phyloP scores from a whole-genome alignment of 2,888 invertebrate genomes.

The Drosophila leonis region DNA sequence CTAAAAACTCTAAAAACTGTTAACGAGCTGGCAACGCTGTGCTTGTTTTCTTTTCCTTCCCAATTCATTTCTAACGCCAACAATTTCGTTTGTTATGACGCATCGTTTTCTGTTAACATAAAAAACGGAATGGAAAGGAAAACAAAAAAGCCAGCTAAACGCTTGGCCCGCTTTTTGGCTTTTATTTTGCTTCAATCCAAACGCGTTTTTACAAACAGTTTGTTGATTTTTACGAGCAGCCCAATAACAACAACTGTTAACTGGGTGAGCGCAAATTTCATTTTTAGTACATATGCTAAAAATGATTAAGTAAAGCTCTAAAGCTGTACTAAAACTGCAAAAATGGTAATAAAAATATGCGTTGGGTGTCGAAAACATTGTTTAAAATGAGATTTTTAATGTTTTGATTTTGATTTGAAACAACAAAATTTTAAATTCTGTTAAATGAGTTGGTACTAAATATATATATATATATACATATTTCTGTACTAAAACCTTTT shows the following conservation, averaged over 20 bases:
- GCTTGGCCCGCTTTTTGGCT: not conserved
- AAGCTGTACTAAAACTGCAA: not conserved
- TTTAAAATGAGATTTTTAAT: not conserved
- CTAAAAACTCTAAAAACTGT: constrained; percentile 14
- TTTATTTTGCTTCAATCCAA: constrained; percentile 11
- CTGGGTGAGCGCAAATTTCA: not conserved
- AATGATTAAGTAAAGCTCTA: too few species aligned
- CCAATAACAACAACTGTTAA: not conserved
- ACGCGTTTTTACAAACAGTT: constrained; percentile 12
- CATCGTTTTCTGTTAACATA: constrained; percentile 7
- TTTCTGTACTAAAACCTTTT: too few species aligned
- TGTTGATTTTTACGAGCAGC: constrained; percentile 13
- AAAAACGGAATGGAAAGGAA: not conserved
- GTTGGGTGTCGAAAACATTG: not conserved
- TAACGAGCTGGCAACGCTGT: constrained; percentile 9
- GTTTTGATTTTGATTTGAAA: not conserved
- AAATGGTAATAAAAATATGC: not conserved
- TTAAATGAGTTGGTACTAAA: too few species aligned
- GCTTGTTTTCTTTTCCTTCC: not conserved
- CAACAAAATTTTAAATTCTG: too few species aligned
- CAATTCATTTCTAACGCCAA: constrained; percentile 1
- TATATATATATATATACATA: too few species aligned
- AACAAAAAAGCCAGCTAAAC: not conserved
- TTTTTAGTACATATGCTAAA: not conserved
- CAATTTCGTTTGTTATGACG: constrained; percentile 19